phyloP scores from a whole-genome alignment of 30 jellyfish, hydroid and myxozoan genomes.

The Aurelia aurita region DNA sequence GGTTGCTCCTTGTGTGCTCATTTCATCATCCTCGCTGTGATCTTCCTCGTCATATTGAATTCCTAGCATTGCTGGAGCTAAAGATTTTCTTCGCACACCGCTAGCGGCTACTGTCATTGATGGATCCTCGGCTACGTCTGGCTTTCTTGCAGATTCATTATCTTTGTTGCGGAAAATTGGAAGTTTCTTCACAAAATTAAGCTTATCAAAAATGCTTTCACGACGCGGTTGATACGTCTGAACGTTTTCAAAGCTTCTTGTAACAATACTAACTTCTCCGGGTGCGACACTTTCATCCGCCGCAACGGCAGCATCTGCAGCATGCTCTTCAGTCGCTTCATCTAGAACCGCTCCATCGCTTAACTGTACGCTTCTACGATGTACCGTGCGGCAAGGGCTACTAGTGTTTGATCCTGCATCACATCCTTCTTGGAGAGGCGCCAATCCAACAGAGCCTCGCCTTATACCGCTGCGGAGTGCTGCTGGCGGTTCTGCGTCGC shows the following conservation, averaged over 20 bases:
- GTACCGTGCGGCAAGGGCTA: background rate
- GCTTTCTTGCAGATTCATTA: background rate
- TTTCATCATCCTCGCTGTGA: slow-evolving; percentile 10
- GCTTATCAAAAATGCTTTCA: slow-evolving; percentile 63
- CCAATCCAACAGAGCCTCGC: slow-evolving; percentile 1
- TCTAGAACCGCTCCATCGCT: slow-evolving; percentile 60
- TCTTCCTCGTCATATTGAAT: slow-evolving; percentile 1
- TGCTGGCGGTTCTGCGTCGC: background rate
- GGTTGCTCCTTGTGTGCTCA: background rate
- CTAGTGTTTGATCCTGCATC: background rate
- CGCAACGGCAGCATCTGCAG: slow-evolving; percentile 38
- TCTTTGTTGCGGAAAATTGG: background rate
- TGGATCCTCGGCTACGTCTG: background rate
- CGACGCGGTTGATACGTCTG: slow-evolving; percentile 39
- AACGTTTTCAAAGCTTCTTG: slow-evolving; percentile 58
- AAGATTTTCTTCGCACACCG: slow-evolving; percentile 66
- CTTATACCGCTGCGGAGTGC: slow-evolving; percentile 3
- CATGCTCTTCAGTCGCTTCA: slow-evolving; percentile 55
- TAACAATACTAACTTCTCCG: slow-evolving; percentile 51
- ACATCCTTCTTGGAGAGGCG: background rate
- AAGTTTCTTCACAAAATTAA: slow-evolving; percentile 41
- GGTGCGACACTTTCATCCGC: slow-evolving; percentile 44
- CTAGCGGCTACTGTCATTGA: background rate
- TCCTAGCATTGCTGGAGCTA: slow-evolving; percentile 53
- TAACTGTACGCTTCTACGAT: slow-evolving; percentile 62